phyloP scores from a whole-genome alignment of 2,888 invertebrate genomes.

The Cerastis leucographa region DNA sequence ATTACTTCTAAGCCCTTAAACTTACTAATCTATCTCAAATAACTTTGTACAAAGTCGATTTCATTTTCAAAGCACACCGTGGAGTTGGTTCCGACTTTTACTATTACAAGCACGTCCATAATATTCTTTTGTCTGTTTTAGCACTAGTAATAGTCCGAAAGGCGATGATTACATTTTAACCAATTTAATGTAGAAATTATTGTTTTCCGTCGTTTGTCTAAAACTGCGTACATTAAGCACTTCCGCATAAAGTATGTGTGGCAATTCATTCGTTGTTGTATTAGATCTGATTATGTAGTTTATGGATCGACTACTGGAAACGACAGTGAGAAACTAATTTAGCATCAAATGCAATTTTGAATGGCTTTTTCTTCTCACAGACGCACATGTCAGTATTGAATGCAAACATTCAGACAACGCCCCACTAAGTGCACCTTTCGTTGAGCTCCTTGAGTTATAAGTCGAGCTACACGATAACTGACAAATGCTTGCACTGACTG shows the following conservation, averaged over 20 bases:
- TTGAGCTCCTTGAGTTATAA: too few relatives aligned
- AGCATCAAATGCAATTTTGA: neutral
- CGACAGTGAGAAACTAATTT: neutral
- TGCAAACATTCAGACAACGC: neutral
- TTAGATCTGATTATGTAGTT: neutral
- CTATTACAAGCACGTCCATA: neutral
- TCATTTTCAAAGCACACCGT: slow-evolving; percentile 32
- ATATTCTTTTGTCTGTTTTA: slow-evolving; percentile 7
- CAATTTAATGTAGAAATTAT: neutral
- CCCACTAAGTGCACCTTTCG: neutral
- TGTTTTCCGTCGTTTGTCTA: neutral
- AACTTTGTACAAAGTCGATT: slow-evolving; percentile 57
- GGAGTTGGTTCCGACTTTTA: neutral
- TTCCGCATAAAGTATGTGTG: neutral
- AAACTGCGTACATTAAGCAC: neutral
- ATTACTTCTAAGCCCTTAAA: slow-evolving; percentile 65
- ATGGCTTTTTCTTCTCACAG: neutral
- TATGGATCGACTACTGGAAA: neutral
- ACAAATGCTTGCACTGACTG: too few relatives aligned
- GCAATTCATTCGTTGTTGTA: neutral
- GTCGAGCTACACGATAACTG: too few relatives aligned
- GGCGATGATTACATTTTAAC: neutral
- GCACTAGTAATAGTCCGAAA: neutral
- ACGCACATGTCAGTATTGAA: neutral
- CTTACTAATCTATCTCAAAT: slow-evolving; percentile 59